phyloP scores from a whole-genome alignment of 2,888 invertebrate genomes.

The Nymphalis c-album region DNA sequence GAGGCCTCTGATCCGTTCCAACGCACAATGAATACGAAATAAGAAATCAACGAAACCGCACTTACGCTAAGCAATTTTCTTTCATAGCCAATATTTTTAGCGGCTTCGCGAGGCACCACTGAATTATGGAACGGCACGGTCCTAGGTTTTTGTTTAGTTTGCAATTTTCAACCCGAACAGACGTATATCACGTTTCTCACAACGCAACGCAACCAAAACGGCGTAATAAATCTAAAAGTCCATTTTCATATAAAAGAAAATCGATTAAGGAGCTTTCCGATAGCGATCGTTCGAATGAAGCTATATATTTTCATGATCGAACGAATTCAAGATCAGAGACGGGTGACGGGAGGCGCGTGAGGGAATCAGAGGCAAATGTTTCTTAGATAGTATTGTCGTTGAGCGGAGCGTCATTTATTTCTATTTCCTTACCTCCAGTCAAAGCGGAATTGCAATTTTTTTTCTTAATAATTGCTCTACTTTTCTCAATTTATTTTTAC shows the following conservation, averaged over 20 bases:
- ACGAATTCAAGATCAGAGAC: slow-evolving; percentile 73
- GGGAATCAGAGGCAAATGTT: slow-evolving; percentile 74
- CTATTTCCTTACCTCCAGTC: slow-evolving; percentile 39
- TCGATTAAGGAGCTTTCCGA: slow-evolving; percentile 80
- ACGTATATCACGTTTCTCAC: slow-evolving; percentile 71
- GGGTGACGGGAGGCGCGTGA: slow-evolving; percentile 76
- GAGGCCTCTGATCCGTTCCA: slow-evolving; percentile 65
- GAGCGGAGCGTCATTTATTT: slow-evolving; percentile 53
- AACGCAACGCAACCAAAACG: slow-evolving; percentile 72
- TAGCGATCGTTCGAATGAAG: slow-evolving; percentile 78
- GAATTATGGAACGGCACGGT: slow-evolving; percentile 68
- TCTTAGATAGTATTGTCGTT: slow-evolving; percentile 66
- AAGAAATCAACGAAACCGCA: slow-evolving; percentile 76
- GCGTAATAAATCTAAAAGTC: slow-evolving; percentile 78
- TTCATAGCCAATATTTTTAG: slow-evolving; percentile 71
- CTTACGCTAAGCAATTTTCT: slow-evolving; percentile 72
- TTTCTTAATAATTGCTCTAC: too few relatives aligned
- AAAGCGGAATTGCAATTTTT: background rate
- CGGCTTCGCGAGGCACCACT: slow-evolving; percentile 54
- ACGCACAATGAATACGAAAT: slow-evolving; percentile 77
- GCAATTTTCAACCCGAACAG: slow-evolving; percentile 67
- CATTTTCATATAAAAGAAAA: slow-evolving; percentile 81
- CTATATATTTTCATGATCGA: slow-evolving; percentile 82
- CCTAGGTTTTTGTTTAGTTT: slow-evolving; percentile 74
- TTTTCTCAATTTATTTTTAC: too few relatives aligned